These are phyloP conservation scores for Thymelicus sylvestris DNA, from an alignment of 2,888 invertebrate genomes.

Conservation along the genomic window DNA sequence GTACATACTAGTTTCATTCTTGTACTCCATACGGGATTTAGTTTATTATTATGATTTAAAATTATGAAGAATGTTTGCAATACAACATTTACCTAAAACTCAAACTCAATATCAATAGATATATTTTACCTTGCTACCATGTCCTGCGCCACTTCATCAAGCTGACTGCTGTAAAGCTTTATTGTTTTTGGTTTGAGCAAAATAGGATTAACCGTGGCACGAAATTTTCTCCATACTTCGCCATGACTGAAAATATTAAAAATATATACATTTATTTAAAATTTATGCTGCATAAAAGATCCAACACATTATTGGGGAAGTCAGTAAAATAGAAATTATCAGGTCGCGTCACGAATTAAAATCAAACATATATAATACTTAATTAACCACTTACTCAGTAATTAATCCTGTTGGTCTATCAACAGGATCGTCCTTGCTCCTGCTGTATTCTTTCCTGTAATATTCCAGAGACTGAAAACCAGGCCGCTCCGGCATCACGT, in stretches of 20 bases:
- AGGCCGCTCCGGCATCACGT: slow-evolving; percentile 46
- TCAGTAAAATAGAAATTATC: too few species aligned
- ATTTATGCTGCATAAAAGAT: too few species aligned
- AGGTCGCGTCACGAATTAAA: too few species aligned
- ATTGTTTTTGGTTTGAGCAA: slow-evolving; percentile 90
- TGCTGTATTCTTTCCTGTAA: slow-evolving; percentile 41
- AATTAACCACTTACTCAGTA: slow-evolving; percentile 36
- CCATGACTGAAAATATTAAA: slow-evolving; percentile 85
- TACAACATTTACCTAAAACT: too few species aligned
- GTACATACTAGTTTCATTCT: too few species aligned
- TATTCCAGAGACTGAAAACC: slow-evolving; percentile 47
- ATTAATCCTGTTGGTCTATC: slow-evolving; percentile 39
- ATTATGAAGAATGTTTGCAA: too few species aligned
- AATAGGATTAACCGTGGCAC: slow-evolving; percentile 90
- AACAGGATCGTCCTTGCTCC: slow-evolving; percentile 4
- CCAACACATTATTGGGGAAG: too few species aligned
- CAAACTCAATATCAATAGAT: too few species aligned
- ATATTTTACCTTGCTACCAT: slow-evolving; percentile 84
- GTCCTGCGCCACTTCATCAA: slow-evolving; percentile 87
- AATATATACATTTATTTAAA: too few species aligned
- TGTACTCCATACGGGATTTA: too few species aligned
- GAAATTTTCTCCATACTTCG: slow-evolving; percentile 90
- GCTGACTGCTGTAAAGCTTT: slow-evolving; percentile 86
- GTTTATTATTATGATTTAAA: too few species aligned
- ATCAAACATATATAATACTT: too few species aligned